A percentile compares a stretch with the other conserved stretches of the same genome.
phyloP scores from a whole-genome alignment of 2,113 vertebrate species.

The Corythornis madagascariensis region DNA sequence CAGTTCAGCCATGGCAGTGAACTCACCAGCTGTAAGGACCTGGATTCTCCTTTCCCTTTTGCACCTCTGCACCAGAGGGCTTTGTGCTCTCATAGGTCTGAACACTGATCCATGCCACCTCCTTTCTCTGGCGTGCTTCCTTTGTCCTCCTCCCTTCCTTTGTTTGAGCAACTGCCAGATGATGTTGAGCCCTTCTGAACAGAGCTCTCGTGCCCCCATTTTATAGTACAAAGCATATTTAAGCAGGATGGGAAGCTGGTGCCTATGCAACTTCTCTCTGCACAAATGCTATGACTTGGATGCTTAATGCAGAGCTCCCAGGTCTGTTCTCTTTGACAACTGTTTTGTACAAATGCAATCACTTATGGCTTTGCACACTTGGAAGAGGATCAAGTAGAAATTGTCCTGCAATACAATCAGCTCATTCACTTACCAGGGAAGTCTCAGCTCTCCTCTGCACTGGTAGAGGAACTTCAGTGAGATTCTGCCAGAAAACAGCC shows the following conservation, averaged over 20 bases:
- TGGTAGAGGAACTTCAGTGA: neutral
- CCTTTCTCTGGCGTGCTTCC: neutral
- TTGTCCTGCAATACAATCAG: neutral
- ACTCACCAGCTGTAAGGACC: neutral
- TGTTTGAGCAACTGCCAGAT: neutral
- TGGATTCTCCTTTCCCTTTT: neutral
- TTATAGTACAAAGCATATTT: neutral
- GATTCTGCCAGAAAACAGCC: neutral
- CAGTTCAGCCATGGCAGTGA: neutral
- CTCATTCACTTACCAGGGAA: neutral
- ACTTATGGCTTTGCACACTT: neutral
- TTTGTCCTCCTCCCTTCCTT: conserved; percentile 8
- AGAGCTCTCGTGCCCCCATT: neutral
- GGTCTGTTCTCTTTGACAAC: neutral
- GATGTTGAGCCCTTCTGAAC: neutral
- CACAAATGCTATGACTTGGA: neutral
- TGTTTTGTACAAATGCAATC: conserved; percentile 9
- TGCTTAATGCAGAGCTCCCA: neutral
- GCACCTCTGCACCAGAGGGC: neutral
- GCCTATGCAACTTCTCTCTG: neutral
- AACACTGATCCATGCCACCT: neutral
- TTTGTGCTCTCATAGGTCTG: neutral
- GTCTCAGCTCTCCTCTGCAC: neutral
- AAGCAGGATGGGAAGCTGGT: neutral
- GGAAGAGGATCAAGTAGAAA: conserved; percentile 6